These are phyloP conservation scores for Ambastaia sidthimunki DNA, from an alignment of 2,797 vertebrate species.

Conservation along the genomic window DNA sequence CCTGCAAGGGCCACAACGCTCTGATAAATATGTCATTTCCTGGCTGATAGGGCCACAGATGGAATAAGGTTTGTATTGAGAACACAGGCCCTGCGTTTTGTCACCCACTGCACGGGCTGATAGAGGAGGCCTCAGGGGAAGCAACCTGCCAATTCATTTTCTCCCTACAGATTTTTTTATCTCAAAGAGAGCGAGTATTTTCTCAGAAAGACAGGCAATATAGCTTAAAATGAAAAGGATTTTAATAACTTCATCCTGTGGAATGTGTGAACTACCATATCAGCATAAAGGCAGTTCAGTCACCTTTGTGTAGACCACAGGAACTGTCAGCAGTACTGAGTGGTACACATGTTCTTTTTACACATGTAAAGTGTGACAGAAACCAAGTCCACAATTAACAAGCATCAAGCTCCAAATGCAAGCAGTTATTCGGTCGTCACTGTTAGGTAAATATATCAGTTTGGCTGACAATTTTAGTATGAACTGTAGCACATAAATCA, in stretches of 20 bases:
- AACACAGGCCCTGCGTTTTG: slow-evolving; percentile 88
- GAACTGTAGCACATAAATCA: no score
- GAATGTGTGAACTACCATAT: slow-evolving; percentile 48
- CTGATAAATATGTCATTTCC: slow-evolving; percentile 91
- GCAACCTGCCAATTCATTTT: slow-evolving; percentile 85
- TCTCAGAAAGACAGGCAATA: slow-evolving; percentile 81
- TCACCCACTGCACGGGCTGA: slow-evolving; percentile 85
- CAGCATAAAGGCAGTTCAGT: slow-evolving; percentile 72
- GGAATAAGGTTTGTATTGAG: slow-evolving; percentile 91
- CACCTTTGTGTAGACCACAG: slow-evolving; percentile 58
- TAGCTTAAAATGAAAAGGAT: slow-evolving; percentile 71
- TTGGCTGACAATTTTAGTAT: no score
- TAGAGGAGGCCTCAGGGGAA: slow-evolving; percentile 79
- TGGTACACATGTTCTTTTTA: no score
- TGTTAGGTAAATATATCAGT: no score
- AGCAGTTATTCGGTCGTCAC: no score
- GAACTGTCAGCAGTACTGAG: slow-evolving; percentile 5
- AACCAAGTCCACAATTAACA: neutral
- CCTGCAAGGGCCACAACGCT: slow-evolving; percentile 82
- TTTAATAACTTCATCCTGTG: slow-evolving; percentile 46
- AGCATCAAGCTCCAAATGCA: neutral
- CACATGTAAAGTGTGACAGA: slow-evolving; percentile 8
- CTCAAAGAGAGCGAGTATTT: slow-evolving; percentile 83
- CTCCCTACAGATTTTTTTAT: slow-evolving; percentile 86
- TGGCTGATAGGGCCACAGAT: slow-evolving; percentile 87